Conservation (phyloP, 2,888 invertebrate genomes). For the Drosophila mayaguana region DNA sequence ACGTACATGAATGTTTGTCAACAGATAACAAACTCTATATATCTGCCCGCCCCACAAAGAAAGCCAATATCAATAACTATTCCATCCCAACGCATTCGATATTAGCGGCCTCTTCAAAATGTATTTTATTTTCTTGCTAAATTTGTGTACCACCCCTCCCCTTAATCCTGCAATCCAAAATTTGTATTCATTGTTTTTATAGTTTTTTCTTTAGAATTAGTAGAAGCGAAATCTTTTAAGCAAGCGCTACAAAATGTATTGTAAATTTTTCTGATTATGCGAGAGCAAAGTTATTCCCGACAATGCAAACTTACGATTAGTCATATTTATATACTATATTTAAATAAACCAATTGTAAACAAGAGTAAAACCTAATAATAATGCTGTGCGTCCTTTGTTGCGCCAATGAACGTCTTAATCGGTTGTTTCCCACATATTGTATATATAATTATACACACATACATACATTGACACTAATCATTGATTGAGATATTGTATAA, state of each 20-base stretch:
- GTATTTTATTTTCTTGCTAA: slow-evolving; percentile 48
- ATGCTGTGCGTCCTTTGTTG: slow-evolving; percentile 52
- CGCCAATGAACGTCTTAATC: slow-evolving; percentile 53
- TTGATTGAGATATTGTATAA: slow-evolving; percentile 33
- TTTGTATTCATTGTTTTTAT: slow-evolving; percentile 22
- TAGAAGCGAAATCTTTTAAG: slow-evolving; percentile 11
- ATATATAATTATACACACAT: slow-evolving; percentile 53
- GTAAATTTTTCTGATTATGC: slow-evolving; percentile 42
- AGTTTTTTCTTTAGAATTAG: slow-evolving; percentile 13
- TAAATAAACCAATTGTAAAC: slow-evolving; percentile 52
- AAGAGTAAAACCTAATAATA: slow-evolving; percentile 5
- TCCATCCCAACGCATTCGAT: slow-evolving; percentile 47
- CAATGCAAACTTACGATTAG: slow-evolving; percentile 65
- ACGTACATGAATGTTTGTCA: slow-evolving; percentile 19
- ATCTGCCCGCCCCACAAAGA: slow-evolving; percentile 22
- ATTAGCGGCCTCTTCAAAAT: slow-evolving; percentile 19
- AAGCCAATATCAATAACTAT: slow-evolving; percentile 18
- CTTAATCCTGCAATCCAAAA: not conserved
- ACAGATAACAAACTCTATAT: slow-evolving; percentile 8
- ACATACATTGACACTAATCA: slow-evolving; percentile 13
- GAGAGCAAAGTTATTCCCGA: slow-evolving; percentile 15
- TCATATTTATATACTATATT: slow-evolving; percentile 49
- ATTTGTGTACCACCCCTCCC: not conserved
- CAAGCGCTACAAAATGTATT: slow-evolving; percentile 53
- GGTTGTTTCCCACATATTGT: slow-evolving; percentile 68